These are phyloP conservation scores for Solea senegalensis DNA, from an alignment of 2,113 vertebrate genomes.

Conservation along the genomic window DNA sequence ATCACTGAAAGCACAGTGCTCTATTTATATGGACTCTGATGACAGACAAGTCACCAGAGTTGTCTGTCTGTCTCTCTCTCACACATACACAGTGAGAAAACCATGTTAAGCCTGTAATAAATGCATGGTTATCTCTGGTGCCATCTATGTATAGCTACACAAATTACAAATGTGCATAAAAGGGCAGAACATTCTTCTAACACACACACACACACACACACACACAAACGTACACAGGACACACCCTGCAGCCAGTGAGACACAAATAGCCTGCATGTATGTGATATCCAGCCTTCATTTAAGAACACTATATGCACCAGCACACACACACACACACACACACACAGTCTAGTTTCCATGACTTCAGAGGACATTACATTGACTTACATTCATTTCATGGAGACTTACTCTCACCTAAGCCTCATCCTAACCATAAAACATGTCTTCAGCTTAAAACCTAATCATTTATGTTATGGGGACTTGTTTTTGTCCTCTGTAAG, in stretches of 20 bases:
- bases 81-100: slow-evolving; percentile 22
- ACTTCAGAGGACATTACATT: too few species aligned
- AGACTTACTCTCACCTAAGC: too few species aligned
- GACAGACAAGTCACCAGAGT: too few species aligned
- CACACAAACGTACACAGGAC: slow-evolving; percentile 13
- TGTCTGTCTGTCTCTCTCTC: not conserved
- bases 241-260: slow-evolving; percentile 53
- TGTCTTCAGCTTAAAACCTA: too few species aligned
- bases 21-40: too few species aligned
- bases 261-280: slow-evolving; percentile 42
- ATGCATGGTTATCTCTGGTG: slow-evolving; percentile 23
- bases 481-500: too few species aligned
- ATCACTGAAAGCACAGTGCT: not conserved
- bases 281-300: slow-evolving; percentile 19
- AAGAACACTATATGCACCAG: too few species aligned
- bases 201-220: slow-evolving; percentile 6
- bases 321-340: slow-evolving; percentile 11
- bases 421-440: too few species aligned
- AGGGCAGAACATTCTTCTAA: slow-evolving; percentile 44
- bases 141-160: slow-evolving; percentile 51
- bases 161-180: slow-evolving; percentile 51
- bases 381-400: too few species aligned
- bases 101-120: slow-evolving; percentile 15
- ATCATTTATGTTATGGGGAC: too few species aligned
- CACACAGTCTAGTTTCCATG: not conserved